phyloP scores from a whole-genome alignment of 2,888 invertebrate genomes.

The Podotricha telesiphe region DNA sequence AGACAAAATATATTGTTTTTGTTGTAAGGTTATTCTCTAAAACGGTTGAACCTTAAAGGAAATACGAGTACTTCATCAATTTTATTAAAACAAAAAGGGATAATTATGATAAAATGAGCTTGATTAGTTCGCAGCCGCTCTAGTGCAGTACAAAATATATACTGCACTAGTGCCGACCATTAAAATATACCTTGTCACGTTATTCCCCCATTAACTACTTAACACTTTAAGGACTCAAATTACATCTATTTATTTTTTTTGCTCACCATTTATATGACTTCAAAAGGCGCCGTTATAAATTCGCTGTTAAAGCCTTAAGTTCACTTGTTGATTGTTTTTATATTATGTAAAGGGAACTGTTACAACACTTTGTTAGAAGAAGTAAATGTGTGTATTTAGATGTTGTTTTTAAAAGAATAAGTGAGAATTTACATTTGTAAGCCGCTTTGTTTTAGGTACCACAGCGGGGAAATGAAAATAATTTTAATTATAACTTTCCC shows the following conservation, averaged over 20 bases:
- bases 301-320: too few relatives aligned
- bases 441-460: too few relatives aligned
- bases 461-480: too few relatives aligned
- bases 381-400: too few relatives aligned
- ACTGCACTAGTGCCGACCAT: neutral
- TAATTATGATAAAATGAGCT: slow-evolving; percentile 28
- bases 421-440: too few relatives aligned
- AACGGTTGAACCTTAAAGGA: neutral
- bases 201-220: slow-evolving; percentile 24
- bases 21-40: too few relatives aligned
- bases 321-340: too few relatives aligned
- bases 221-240: slow-evolving; percentile 11
- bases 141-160: neutral
- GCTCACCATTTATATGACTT: neutral
- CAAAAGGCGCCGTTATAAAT: neutral
- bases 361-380: too few relatives aligned
- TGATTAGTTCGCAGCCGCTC: slow-evolving; percentile 5
- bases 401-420: too few relatives aligned
- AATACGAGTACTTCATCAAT: neutral
- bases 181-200: slow-evolving; percentile 28
- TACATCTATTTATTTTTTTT: slow-evolving; percentile 1
- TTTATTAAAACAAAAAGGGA: slow-evolving; percentile 15
- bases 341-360: too few relatives aligned
- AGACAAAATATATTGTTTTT: too few relatives aligned
- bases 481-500: too few relatives aligned